Evolutionary conservation across 64 coral and sea anemone species (phyloP), one percentile per base, ranked within the genome.

Genomic region (Trachythela sp.): DNA sequence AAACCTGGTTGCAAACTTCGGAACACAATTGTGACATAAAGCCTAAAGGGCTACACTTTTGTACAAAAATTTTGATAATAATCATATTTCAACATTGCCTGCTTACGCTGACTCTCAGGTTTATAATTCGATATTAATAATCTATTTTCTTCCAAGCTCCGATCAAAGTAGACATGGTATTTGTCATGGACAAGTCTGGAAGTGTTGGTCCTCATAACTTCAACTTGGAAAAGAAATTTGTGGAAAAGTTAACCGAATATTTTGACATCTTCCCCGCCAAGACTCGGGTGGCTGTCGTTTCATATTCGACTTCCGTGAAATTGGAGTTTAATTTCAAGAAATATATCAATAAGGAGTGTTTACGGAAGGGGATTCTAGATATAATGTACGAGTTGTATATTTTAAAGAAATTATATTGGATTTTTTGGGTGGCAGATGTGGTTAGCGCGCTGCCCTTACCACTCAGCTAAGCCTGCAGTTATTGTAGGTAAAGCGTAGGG

Each of bases 311-410:
- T 8, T 29, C 31, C 4, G 31, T 80, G 2, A 80, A 80, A 38
- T 29, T 37, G 37, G 75, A 80, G 37, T 80, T 80, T 18, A 22
- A 80, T 35, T 80, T 80, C 10, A 80, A 80, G 9, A 80, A 80
- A 80, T 80, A 80, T 80, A 35, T 80, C 13, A 80, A 80, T 29
- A 80, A 36, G 33, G 37, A 80, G 34, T 80, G 75, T 80, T 14
- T 80, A 15, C 26, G 31, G 20, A 80, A 80, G 35, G 75, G 75
- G 20, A 80, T 80, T 22, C 18, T 18, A 64, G 56, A 6, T 18
- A 64, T 64, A 18, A 64, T 0, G 56, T 64, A 64, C 20, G 56
- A 64, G 22, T n/a, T 18, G 22, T 18, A 8, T 0, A 20, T 13
- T 64, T n/a, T n/a, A 64, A 27, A 64, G 49, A 52, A 11, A 11